Conservation (phyloP, 1,140 invertebrate species). For the Zaprionus vittiger region DNA sequence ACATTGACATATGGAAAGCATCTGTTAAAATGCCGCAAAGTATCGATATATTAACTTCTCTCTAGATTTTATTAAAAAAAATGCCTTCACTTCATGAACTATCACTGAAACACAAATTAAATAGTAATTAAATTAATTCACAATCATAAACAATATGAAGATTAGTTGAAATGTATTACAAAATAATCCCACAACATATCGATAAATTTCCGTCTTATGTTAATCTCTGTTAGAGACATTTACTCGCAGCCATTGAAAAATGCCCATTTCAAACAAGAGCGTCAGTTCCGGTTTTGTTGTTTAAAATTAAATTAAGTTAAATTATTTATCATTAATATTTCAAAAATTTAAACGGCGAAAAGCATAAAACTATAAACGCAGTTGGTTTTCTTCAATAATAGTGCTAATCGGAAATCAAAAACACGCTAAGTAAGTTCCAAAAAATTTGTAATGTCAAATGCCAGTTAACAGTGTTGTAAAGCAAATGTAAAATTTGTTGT, state of each 20-base stretch:
- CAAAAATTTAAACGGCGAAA: background rate
- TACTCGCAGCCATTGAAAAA: background rate
- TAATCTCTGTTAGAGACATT: background rate
- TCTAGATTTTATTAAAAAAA: background rate
- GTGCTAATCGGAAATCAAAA: background rate
- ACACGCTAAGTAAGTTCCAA: background rate
- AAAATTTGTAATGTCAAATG: constrained; percentile 6
- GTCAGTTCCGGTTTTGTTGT: background rate
- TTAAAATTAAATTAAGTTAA: background rate
- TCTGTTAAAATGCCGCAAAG: background rate
- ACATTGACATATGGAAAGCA: background rate
- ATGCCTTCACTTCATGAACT: background rate
- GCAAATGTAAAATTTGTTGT: constrained; percentile 25
- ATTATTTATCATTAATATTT: background rate
- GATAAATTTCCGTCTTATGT: background rate
- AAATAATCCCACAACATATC: background rate
- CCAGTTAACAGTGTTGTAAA: constrained; percentile 6
- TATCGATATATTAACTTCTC: background rate
- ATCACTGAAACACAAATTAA: background rate
- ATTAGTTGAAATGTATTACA: background rate
- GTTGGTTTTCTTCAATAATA: background rate
- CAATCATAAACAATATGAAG: background rate
- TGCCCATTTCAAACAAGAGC: background rate
- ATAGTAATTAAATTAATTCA: background rate
- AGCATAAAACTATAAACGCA: background rate